phyloP scores from a whole-genome alignment of 2,113 vertebrate genomes.

The Mionectes macconnelli region DNA sequence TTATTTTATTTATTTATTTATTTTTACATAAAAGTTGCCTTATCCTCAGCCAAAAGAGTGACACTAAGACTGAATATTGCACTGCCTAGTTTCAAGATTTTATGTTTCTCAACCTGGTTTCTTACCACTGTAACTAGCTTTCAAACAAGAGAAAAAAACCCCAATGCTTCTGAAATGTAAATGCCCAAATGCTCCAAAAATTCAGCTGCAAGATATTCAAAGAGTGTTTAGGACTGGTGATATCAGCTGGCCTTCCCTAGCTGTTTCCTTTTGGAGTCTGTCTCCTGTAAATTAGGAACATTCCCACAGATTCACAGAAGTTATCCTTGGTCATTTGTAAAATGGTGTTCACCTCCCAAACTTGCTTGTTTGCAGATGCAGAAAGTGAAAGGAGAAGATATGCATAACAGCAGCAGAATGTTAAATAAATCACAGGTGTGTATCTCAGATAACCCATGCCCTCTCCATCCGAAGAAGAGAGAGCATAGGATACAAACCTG shows the following conservation, averaged over 20 bases:
- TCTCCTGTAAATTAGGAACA: not conserved
- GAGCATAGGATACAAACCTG: not conserved
- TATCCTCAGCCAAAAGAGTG: not conserved
- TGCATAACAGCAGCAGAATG: not conserved
- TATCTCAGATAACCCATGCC: not conserved
- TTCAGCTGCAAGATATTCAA: not conserved
- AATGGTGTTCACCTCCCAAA: not conserved
- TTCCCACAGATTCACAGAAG: not conserved
- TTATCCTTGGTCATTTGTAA: not conserved
- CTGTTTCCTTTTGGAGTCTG: not conserved
- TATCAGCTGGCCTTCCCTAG: not conserved
- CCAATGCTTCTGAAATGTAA: not conserved
- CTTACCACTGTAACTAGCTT: not conserved
- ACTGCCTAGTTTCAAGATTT: not conserved
- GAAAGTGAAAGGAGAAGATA: not conserved
- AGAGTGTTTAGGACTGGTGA: not conserved
- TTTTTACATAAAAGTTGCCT: not conserved
- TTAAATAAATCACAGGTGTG: not conserved
- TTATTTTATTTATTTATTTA: not conserved
- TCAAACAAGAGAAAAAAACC: not conserved
- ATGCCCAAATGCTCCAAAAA: not conserved
- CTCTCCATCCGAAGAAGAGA: not conserved
- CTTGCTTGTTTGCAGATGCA: not conserved
- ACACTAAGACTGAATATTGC: not conserved
- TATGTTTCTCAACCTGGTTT: not conserved